These are phyloP conservation scores for Diachrysia chrysitis DNA, from an alignment of 2,888 invertebrate species.

Conservation along the genomic window DNA sequence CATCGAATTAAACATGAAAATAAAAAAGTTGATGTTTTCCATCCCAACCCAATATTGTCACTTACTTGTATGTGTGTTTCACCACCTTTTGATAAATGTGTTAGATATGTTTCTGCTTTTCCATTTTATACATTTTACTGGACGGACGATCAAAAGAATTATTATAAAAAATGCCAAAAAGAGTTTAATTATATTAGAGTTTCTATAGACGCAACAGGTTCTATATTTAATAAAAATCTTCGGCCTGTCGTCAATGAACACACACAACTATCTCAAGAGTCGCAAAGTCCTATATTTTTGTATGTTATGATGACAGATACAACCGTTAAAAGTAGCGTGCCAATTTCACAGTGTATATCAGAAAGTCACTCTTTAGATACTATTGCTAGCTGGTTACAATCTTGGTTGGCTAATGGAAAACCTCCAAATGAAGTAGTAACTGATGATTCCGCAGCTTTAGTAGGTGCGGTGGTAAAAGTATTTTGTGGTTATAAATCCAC, in stretches of 20 bases:
- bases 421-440: slow-evolving; percentile 29
- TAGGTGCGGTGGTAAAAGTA: slow-evolving; percentile 24
- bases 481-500: slow-evolving; percentile 24
- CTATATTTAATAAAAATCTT: slow-evolving; percentile 32
- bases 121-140: slow-evolving; percentile 33
- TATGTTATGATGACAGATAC: slow-evolving; percentile 31
- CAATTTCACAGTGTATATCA: slow-evolving; percentile 22
- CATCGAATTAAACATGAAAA: slow-evolving; percentile 30
- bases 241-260: slow-evolving; percentile 34
- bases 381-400: slow-evolving; percentile 25
- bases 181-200: slow-evolving; percentile 20
- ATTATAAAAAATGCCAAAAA: slow-evolving; percentile 28
- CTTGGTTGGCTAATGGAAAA: slow-evolving; percentile 25
- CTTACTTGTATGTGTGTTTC: slow-evolving; percentile 28
- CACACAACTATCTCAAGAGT: slow-evolving; percentile 26
- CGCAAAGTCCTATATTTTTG: slow-evolving; percentile 29
- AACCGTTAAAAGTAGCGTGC: slow-evolving; percentile 28
- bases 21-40: slow-evolving; percentile 31
- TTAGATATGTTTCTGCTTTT: slow-evolving; percentile 30
- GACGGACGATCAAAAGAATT: slow-evolving; percentile 15
- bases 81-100: slow-evolving; percentile 30
- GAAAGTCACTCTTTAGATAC: slow-evolving; percentile 29
- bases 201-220: slow-evolving; percentile 30
- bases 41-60: slow-evolving; percentile 31
- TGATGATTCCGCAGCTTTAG: slow-evolving; percentile 28